Evolutionary conservation across 37 sponge, comb jelly and placozoan genomes (phyloP).

Genomic region (Geodia barretti): DNA sequence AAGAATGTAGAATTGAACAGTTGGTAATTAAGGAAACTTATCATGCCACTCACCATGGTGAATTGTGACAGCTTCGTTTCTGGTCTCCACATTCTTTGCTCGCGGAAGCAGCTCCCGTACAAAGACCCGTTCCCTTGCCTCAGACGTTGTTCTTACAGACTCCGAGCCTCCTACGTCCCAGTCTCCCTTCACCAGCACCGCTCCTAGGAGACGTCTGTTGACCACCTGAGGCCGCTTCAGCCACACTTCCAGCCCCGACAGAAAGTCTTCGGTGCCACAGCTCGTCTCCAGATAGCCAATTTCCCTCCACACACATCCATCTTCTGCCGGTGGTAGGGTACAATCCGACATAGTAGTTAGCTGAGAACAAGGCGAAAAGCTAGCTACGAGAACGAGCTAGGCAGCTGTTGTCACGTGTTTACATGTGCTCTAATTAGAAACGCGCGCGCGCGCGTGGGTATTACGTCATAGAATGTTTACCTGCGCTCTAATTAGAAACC

Average conservation of each 20-base stretch:
- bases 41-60: neutral
- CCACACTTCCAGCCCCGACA: constrained; percentile 76
- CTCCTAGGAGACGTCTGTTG: constrained; percentile 73
- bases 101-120: constrained; percentile 51
- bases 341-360: too few relatives aligned
- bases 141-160: neutral
- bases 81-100: neutral
- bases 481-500: neutral
- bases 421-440: neutral
- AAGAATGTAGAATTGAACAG: too few relatives aligned
- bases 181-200: constrained; percentile 39
- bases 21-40: too few relatives aligned
- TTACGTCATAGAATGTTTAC: neutral
- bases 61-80: constrained; percentile 34
- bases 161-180: neutral
- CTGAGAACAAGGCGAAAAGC: too few relatives aligned
- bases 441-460: neutral
- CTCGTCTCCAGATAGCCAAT: neutral
- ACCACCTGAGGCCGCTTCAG: constrained; percentile 85
- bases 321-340: neutral
- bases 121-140: neutral
- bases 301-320: neutral
- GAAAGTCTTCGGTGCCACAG: constrained; percentile 37
- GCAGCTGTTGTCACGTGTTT: neutral
- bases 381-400: too few relatives aligned